These are phyloP conservation scores for Strigamia maritima DNA, from an alignment of 2,888 invertebrate species.

Conservation along the genomic window DNA sequence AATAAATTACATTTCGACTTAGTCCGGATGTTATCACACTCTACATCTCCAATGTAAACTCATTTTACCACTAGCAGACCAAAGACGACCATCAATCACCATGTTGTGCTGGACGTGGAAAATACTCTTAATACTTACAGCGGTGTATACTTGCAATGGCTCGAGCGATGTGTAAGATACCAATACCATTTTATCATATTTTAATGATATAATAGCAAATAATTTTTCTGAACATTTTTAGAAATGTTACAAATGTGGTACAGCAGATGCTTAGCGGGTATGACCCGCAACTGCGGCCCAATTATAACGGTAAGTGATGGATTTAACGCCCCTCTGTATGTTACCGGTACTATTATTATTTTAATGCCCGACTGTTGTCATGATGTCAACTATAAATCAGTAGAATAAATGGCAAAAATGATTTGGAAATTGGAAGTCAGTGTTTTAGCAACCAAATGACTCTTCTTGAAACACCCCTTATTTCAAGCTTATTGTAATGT, in stretches of 20 bases:
- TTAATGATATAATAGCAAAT: no score
- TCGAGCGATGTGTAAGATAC: not conserved
- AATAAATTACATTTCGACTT: no score
- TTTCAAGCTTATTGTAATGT: no score
- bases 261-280: not conserved
- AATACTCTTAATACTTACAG: not conserved
- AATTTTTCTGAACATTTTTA: not conserved
- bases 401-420: no score
- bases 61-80: not conserved
- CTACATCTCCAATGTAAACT: not conserved
- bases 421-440: no score
- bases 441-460: no score
- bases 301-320: not conserved
- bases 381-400: no score
- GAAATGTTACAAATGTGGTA: not conserved
- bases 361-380: no score
- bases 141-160: not conserved
- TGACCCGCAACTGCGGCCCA: not conserved
- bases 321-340: no score
- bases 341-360: no score
- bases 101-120: not conserved
- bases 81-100: not conserved
- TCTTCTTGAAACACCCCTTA: no score
- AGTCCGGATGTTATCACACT: not conserved
- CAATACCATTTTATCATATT: no score